Evolutionary conservation across 2,797 vertebrate species (phyloP).

Genomic region (Betta splendens): DNA sequence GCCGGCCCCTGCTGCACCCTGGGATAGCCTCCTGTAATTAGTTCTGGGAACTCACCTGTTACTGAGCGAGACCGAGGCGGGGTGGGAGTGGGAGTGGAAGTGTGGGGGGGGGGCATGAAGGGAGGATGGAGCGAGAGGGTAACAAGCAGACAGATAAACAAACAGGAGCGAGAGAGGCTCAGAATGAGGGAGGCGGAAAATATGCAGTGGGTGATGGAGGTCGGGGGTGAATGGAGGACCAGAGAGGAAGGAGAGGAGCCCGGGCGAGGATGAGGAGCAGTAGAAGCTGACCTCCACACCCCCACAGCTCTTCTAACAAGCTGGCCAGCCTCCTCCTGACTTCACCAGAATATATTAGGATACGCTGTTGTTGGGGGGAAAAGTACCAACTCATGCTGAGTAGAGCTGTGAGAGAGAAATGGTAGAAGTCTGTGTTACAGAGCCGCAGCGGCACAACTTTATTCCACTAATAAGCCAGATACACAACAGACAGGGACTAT

Average conservation of each 20-base stretch:
- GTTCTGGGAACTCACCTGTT: constrained; percentile 78
- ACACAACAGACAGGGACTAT: not conserved
- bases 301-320: constrained; percentile 44
- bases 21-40: constrained; percentile 75
- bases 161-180: constrained; percentile 17
- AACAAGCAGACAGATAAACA: constrained; percentile 58
- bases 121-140: constrained; percentile 34
- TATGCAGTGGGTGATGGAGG: constrained; percentile 5
- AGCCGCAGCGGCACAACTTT: not conserved
- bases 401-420: not conserved
- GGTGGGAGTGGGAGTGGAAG: no score
- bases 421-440: not conserved
- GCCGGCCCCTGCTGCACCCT: constrained; percentile 63
- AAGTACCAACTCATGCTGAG: not conserved
- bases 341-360: constrained; percentile 17
- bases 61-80: constrained; percentile 49
- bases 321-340: constrained; percentile 8
- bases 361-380: not conserved
- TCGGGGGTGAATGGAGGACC: not conserved
- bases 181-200: not conserved
- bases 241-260: constrained; percentile 11
- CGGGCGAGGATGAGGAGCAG: constrained; percentile 2
- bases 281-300: constrained; percentile 36
- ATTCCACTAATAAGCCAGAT: not conserved
- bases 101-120: not conserved